phyloP scores from a whole-genome alignment of 2,888 invertebrate genomes.

The Drosophila birchii region DNA sequence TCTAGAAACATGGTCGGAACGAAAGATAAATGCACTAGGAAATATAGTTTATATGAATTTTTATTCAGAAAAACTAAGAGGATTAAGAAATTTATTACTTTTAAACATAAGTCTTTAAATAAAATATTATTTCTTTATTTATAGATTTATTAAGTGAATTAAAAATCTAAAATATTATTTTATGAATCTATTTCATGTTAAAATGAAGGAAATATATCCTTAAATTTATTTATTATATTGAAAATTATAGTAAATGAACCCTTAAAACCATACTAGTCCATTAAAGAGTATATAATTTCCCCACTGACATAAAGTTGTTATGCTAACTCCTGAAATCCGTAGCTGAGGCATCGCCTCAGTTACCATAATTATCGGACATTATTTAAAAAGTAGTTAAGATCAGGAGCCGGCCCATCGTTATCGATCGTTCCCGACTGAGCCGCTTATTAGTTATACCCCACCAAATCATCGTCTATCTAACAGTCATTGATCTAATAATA shows the following conservation, averaged over 20 bases:
- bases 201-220: background rate
- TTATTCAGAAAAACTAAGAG: background rate
- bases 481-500: slow-evolving; percentile 39
- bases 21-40: slow-evolving; percentile 19
- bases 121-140: background rate
- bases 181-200: background rate
- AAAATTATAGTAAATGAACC: background rate
- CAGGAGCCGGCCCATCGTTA: slow-evolving; percentile 23
- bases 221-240: background rate
- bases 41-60: background rate
- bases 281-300: background rate
- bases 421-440: slow-evolving; percentile 36
- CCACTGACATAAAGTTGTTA: slow-evolving; percentile 6
- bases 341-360: slow-evolving; percentile 32
- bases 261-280: background rate
- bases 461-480: slow-evolving; percentile 17
- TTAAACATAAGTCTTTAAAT: accelerated
- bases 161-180: background rate
- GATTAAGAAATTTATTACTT: background rate
- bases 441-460: slow-evolving; percentile 50
- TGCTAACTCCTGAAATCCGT: slow-evolving; percentile 16
- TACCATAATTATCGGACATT: slow-evolving; percentile 52
- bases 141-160: background rate
- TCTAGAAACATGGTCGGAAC: background rate
- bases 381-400: slow-evolving; percentile 60